These are phyloP conservation scores for Phalloptychus januarius DNA, from an alignment of 2,797 vertebrate genomes.

Conservation along the genomic window DNA sequence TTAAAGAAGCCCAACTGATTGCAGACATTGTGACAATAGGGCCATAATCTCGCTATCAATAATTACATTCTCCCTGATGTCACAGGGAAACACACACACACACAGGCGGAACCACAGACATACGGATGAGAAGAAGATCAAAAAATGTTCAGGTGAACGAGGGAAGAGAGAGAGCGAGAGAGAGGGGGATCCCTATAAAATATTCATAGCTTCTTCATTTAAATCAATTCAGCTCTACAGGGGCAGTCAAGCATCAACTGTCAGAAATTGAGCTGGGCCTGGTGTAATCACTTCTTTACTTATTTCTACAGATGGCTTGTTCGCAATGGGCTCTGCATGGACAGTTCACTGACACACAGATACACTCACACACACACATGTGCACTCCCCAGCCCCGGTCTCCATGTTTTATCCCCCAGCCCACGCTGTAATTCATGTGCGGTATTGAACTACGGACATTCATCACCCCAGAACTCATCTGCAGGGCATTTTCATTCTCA, in stretches of 20 bases:
- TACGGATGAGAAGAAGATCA: constrained; percentile 48
- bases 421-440: constrained; percentile 78
- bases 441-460: constrained; percentile 75
- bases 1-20: constrained; percentile 71
- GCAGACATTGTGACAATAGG: constrained; percentile 68
- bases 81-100: constrained; percentile 21
- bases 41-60: constrained; percentile 75
- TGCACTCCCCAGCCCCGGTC: constrained; percentile 43
- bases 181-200: constrained; percentile 69
- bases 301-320: constrained; percentile 78
- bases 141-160: constrained; percentile 69
- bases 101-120: constrained; percentile 22
- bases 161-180: neutral
- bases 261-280: constrained; percentile 78
- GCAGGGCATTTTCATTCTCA: constrained; percentile 77
- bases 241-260: constrained; percentile 75
- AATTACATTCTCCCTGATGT: constrained; percentile 66
- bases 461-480: constrained; percentile 79
- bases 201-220: constrained; percentile 85
- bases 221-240: constrained; percentile 78
- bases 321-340: constrained; percentile 75
- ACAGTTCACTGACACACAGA: constrained; percentile 51
- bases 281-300: constrained; percentile 82
- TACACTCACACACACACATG: constrained; percentile 13
- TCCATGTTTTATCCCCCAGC: constrained; percentile 68